These are phyloP conservation scores for Ophioninae sp. DNA, from an alignment of 2,888 invertebrate species.

Conservation along the genomic window DNA sequence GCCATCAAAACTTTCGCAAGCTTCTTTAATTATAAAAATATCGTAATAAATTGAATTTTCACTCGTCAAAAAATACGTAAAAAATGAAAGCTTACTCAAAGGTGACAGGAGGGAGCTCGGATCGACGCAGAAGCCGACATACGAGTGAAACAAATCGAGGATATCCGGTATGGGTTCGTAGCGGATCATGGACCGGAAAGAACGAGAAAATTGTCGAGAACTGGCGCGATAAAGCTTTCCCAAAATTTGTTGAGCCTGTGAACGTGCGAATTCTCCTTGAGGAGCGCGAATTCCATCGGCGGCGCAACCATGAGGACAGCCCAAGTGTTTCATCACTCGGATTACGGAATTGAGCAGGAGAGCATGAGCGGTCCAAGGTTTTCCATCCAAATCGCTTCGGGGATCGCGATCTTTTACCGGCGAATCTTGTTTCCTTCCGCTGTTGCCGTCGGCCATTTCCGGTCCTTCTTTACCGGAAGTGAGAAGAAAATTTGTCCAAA, in stretches of 20 bases:
- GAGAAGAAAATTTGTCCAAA: not conserved
- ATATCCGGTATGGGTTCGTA: conserved; percentile 90
- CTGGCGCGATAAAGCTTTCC: conserved; percentile 88
- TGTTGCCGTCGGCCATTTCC: conserved; percentile 57
- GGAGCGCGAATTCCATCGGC: conserved; percentile 88
- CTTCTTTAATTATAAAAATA: too few species aligned
- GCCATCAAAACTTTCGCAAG: too few species aligned
- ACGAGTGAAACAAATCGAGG: conserved; percentile 96
- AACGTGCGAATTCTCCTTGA: conserved; percentile 94
- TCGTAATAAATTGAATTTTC: not conserved
- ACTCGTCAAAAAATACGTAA: not conserved
- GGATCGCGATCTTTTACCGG: conserved; percentile 69
- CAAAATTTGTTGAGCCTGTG: conserved; percentile 91
- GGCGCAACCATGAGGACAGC: conserved; percentile 96
- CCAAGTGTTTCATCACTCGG: conserved; percentile 93
- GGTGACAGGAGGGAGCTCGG: conserved; percentile 93
- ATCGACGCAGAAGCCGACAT: conserved; percentile 97
- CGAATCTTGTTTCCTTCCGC: conserved; percentile 71
- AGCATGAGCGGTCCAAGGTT: conserved; percentile 84
- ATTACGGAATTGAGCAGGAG: conserved; percentile 87
- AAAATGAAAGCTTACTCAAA: conserved; percentile 86
- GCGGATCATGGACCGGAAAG: conserved; percentile 89
- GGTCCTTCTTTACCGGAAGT: conserved; percentile 39
- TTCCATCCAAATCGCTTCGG: conserved; percentile 62
- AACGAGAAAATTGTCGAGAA: conserved; percentile 85